Conservation (phyloP, 2,888 invertebrate genomes). For the Graphium colonna region DNA sequence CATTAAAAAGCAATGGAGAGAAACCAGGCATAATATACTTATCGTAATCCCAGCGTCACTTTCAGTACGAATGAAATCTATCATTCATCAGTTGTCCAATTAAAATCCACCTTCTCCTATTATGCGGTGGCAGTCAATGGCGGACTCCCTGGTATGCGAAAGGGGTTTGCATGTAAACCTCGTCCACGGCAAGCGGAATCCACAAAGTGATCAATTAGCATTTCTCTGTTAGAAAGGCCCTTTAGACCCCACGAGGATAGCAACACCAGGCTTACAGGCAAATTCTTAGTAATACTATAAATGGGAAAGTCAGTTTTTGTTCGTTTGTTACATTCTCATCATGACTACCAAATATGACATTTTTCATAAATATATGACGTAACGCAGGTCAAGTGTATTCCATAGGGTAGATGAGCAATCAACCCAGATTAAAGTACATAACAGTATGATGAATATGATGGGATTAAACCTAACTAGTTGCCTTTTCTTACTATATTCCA, state of each 20-base stretch:
- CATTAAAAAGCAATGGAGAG: too few species aligned
- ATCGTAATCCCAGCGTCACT: conserved; percentile 17
- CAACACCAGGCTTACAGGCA: neutral
- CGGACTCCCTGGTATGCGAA: conserved; percentile 50
- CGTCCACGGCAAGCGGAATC: conserved; percentile 44
- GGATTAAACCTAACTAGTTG: too few species aligned
- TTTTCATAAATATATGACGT: too few species aligned
- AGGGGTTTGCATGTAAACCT: conserved; percentile 51
- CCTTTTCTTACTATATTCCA: too few species aligned
- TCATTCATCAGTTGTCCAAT: conserved; percentile 15
- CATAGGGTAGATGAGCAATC: too few species aligned
- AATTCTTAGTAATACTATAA: neutral
- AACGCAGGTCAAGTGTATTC: too few species aligned
- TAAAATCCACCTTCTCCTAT: conserved; percentile 13
- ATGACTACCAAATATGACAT: too few species aligned
- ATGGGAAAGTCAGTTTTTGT: too few species aligned
- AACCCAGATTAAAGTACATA: too few species aligned
- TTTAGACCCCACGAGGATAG: conserved; percentile 31
- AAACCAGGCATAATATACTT: too few species aligned
- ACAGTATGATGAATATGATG: too few species aligned
- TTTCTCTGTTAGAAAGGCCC: conserved; percentile 44
- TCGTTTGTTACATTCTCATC: too few species aligned
- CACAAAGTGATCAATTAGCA: conserved; percentile 68
- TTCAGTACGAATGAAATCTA: conserved; percentile 20
- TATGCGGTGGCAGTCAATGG: conserved; percentile 10